phyloP scores from a whole-genome alignment of 2,113 vertebrate genomes.

The Mola mola region DNA sequence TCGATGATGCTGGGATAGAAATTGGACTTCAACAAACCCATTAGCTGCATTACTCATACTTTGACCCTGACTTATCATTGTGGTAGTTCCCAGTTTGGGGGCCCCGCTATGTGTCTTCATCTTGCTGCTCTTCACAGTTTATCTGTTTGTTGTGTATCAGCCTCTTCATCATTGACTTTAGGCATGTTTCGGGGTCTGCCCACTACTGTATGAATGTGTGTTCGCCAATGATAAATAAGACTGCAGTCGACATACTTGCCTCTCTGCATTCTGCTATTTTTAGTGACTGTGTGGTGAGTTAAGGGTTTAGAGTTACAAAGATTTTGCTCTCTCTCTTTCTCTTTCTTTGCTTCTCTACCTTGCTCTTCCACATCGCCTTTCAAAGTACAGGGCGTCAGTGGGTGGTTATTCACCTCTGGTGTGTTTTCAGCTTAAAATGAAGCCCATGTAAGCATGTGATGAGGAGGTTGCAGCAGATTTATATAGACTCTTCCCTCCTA shows the following conservation, averaged over 20 bases:
- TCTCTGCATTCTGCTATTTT: conserved; percentile 71
- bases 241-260: conserved; percentile 33
- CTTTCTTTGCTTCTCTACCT: conserved; percentile 29
- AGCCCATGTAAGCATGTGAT: conserved; percentile 1
- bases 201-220: conserved; percentile 41
- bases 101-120: too few species aligned
- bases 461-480: conserved; percentile 1
- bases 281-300: conserved; percentile 62
- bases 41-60: too few species aligned
- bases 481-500: conserved; percentile 4
- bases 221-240: conserved; percentile 74
- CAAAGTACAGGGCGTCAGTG: conserved; percentile 10
- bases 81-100: too few species aligned
- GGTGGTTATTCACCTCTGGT: neutral
- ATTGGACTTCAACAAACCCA: too few species aligned
- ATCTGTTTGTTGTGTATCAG: too few species aligned
- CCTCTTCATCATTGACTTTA: too few species aligned
- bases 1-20: too few species aligned
- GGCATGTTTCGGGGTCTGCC: conserved; percentile 41
- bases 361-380: neutral
- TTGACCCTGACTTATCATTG: too few species aligned
- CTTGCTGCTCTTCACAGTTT: too few species aligned
- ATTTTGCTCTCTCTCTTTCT: conserved; percentile 39
- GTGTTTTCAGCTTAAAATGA: conserved; percentile 27
- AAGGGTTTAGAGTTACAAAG: conserved; percentile 78